These are phyloP conservation scores for Ectropis grisescens DNA, from an alignment of 1,140 invertebrate genomes.

Conservation along the genomic window DNA sequence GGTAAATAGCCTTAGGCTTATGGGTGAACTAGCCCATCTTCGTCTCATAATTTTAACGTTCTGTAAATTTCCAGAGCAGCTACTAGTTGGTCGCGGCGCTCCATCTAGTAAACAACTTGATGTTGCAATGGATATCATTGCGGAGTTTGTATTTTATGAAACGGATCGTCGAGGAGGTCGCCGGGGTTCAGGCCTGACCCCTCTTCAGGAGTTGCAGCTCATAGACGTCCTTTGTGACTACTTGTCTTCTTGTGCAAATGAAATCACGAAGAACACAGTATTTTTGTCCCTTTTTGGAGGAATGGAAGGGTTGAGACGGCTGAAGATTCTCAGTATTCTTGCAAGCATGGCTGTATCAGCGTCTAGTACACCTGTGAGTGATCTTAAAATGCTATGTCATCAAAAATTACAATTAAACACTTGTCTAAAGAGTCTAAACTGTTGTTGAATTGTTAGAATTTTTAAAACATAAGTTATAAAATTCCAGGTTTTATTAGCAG, in stretches of 20 bases:
- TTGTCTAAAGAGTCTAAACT: too few species aligned
- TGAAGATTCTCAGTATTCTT: conserved; percentile 81
- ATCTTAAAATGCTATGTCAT: not conserved
- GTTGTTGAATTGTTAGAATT: not conserved
- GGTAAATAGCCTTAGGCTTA: conserved; percentile 25
- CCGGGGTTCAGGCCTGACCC: conserved; percentile 66
- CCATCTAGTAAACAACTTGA: conserved; percentile 63
- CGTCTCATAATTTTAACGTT: conserved; percentile 1
- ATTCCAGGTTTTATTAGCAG: conserved; percentile 75
- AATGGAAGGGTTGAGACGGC: conserved; percentile 75
- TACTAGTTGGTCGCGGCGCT: conserved; percentile 47
- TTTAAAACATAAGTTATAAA: not conserved
- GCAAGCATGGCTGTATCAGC: conserved; percentile 84
- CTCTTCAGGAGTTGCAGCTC: conserved; percentile 82
- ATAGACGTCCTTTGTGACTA: conserved; percentile 83
- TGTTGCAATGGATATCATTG: conserved; percentile 81
- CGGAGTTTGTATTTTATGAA: conserved; percentile 87
- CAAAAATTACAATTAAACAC: too few species aligned
- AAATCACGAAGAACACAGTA: conserved; percentile 83
- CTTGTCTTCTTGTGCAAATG: conserved; percentile 76
- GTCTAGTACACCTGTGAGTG: conserved; percentile 74
- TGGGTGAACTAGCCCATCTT: too few species aligned
- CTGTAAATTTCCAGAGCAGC: conserved; percentile 46
- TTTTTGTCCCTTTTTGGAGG: conserved; percentile 83
- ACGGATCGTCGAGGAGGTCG: conserved; percentile 76